phyloP scores from a whole-genome alignment of 2,888 invertebrate genomes.

The Adineta ricciae region DNA sequence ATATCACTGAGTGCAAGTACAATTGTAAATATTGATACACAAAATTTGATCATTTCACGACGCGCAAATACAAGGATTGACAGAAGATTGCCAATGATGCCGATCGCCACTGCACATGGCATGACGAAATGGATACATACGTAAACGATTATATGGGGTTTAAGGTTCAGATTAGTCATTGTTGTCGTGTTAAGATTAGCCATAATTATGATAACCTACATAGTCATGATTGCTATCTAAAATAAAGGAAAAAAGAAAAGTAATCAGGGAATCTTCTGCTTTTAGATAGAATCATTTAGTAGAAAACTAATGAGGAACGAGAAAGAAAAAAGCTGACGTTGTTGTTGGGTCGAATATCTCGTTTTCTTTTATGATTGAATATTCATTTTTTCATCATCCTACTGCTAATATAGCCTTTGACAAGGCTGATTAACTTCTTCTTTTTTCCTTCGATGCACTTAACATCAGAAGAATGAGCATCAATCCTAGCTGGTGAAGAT shows the following conservation, averaged over 20 bases:
- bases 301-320: neutral
- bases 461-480: conserved; percentile 5
- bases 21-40: conserved; percentile 11
- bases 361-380: neutral
- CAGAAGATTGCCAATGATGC: conserved; percentile 13
- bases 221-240: neutral
- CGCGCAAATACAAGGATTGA: neutral
- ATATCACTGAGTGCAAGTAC: conserved; percentile 17
- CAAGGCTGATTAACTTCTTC: conserved; percentile 4
- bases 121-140: neutral
- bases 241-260: neutral
- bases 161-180: neutral
- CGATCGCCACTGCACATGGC: neutral
- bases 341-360: neutral
- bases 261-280: neutral
- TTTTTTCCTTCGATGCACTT: neutral
- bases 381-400: conserved; percentile 10
- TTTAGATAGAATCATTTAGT: too few species aligned
- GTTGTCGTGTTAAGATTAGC: neutral
- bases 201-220: neutral
- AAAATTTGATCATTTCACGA: conserved; percentile 17
- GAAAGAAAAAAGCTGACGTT: neutral
- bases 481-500: neutral
- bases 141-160: neutral
- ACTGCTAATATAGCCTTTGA: neutral